Conservation (phyloP, 2,113 vertebrate species). For the Aythya baeri region DNA sequence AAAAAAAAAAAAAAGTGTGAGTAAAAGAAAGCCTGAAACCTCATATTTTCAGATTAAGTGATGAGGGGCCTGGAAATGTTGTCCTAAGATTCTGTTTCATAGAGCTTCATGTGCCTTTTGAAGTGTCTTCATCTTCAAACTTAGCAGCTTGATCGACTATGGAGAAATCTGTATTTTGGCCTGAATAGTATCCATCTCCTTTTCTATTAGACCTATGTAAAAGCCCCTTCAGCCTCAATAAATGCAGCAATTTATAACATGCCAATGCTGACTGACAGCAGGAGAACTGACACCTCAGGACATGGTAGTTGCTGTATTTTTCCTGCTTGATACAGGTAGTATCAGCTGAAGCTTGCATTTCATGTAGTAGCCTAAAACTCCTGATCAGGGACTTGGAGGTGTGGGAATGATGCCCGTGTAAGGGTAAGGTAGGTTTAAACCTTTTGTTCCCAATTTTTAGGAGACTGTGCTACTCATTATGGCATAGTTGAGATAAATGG, state of each 20-base stretch:
- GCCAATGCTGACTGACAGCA: accelerated
- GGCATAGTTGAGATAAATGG: background rate
- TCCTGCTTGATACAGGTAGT: background rate
- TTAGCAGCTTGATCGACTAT: background rate
- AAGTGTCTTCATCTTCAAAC: background rate
- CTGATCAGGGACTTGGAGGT: background rate
- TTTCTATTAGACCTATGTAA: background rate
- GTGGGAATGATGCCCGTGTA: background rate
- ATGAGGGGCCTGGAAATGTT: background rate
- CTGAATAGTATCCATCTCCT: background rate
- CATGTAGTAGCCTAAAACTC: background rate
- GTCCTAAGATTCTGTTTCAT: background rate
- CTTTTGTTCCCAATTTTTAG: background rate
- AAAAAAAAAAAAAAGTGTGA: background rate
- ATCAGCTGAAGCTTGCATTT: background rate
- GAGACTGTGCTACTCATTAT: background rate
- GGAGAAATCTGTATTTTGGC: background rate
- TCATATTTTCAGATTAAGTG: background rate
- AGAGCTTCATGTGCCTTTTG: background rate
- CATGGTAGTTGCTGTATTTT: background rate
- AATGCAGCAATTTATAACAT: background rate
- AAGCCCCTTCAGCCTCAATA: background rate
- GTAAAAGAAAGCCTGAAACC: background rate
- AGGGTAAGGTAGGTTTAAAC: background rate
- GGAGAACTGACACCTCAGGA: background rate